A percentile compares a stretch with the other conserved stretches of the same genome.
Conservation (phyloP, 2,888 invertebrate species). For the Pteria penguin region DNA sequence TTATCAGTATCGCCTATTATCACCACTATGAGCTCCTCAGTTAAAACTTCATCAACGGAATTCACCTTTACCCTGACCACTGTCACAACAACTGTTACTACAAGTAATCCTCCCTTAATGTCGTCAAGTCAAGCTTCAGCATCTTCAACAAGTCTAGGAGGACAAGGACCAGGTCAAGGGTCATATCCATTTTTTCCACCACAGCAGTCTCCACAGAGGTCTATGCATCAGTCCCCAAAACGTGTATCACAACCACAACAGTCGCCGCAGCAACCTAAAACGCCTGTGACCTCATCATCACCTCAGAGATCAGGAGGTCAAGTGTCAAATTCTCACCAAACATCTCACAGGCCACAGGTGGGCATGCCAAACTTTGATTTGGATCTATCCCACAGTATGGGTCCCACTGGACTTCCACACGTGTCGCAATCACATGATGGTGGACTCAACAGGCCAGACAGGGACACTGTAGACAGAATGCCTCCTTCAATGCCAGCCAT, state of each 20-base stretch:
- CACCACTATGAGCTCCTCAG: constrained; percentile 43
- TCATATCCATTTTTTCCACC: constrained; percentile 61
- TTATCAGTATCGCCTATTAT: constrained; percentile 54
- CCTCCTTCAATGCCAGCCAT: constrained; percentile 22
- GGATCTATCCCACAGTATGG: constrained; percentile 28
- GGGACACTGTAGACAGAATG: constrained; percentile 31
- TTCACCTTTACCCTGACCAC: constrained; percentile 58
- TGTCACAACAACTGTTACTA: constrained; percentile 50
- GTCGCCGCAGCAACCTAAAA: constrained; percentile 47
- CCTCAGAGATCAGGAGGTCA: constrained; percentile 30
- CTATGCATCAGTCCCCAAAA: constrained; percentile 37
- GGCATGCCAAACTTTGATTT: constrained; percentile 41
- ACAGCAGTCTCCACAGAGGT: constrained; percentile 42
- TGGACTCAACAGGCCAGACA: constrained; percentile 24
- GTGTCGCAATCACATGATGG: constrained; percentile 22
- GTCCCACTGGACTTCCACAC: constrained; percentile 18
- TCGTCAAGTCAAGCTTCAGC: constrained; percentile 43
- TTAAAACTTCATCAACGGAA: constrained; percentile 48
- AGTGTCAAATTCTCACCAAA: constrained; percentile 30
- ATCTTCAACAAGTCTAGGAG: neutral
- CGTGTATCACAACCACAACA: constrained; percentile 39
- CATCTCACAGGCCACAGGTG: constrained; percentile 27
- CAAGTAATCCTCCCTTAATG: constrained; percentile 52
- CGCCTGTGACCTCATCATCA: constrained; percentile 42
- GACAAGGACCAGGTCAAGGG: neutral